Evolutionary conservation across 2,888 invertebrate species (phyloP).

Genomic region (Scaptomyza tumidula): DNA sequence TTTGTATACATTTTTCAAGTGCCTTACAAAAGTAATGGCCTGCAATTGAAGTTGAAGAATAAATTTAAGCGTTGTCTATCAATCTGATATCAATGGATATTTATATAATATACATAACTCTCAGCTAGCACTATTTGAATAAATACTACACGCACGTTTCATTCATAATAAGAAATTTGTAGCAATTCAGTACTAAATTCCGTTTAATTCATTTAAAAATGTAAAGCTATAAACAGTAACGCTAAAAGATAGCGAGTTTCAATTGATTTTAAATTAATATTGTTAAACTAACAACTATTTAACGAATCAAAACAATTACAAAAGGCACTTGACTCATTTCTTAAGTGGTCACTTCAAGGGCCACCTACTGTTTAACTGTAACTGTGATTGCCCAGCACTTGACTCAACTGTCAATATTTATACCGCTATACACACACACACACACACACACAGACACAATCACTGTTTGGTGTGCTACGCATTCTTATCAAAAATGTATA

Average conservation of each 20-base stretch:
- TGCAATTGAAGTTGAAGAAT: conserved; percentile 6
- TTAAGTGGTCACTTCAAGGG: conserved; percentile 30
- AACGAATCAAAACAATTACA: conserved; percentile 8
- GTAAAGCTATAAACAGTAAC: no score
- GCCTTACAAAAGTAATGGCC: conserved; percentile 16
- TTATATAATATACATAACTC: not conserved
- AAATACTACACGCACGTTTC: not conserved
- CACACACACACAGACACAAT: not conserved
- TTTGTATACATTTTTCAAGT: conserved; percentile 22
- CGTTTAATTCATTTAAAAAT: not conserved
- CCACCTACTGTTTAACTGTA: conserved; percentile 19
- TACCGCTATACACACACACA: conserved; percentile 11
- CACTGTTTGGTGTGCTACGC: conserved; percentile 14
- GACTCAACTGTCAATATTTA: conserved; percentile 40
- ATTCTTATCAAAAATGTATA: conserved; percentile 68
- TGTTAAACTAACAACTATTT: no score
- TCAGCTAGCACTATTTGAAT: not conserved
- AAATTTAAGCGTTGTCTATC: not conserved
- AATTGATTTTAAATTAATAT: no score
- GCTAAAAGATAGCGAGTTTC: no score
- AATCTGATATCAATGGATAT: conserved; percentile 6
- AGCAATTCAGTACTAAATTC: no score
- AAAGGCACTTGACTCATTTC: conserved; percentile 20
- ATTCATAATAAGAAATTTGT: not conserved
- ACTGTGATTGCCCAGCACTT: conserved; percentile 27